These are phyloP conservation scores for Scalopus aquaticus DNA, from an alignment of 2,113 vertebrate species.

Conservation along the genomic window DNA sequence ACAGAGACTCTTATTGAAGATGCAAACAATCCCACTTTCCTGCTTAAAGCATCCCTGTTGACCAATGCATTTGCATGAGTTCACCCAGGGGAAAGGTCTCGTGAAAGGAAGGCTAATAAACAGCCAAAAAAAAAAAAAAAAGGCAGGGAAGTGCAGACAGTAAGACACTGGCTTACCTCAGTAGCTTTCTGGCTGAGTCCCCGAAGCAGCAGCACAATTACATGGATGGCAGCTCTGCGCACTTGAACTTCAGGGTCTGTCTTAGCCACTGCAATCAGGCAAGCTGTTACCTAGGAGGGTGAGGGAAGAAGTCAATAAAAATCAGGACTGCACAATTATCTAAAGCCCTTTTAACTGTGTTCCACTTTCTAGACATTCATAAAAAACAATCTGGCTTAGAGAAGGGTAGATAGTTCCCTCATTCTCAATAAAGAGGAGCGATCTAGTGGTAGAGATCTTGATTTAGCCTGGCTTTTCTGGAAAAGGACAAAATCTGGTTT, in stretches of 20 bases:
- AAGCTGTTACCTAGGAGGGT: conserved; percentile 82
- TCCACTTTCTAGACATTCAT: background rate
- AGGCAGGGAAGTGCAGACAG: background rate
- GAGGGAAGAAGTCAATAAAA: conserved; percentile 8
- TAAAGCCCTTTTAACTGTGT: background rate
- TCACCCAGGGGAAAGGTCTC: background rate
- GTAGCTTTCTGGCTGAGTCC: conserved; percentile 92
- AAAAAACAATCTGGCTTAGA: background rate
- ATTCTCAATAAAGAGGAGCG: background rate
- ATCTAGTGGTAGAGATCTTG: background rate
- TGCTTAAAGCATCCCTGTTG: background rate
- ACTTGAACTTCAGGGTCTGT: conserved; percentile 91
- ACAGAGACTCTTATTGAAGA: conserved; percentile 6
- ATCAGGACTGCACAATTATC: background rate
- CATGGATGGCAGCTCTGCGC: conserved; percentile 93
- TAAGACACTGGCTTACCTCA: conserved; percentile 85
- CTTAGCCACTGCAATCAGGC: conserved; percentile 89
- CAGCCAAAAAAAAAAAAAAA: background rate
- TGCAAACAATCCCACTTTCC: background rate
- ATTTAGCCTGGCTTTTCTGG: conserved; percentile 13
- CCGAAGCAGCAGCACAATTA: conserved; percentile 91
- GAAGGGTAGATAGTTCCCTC: background rate
- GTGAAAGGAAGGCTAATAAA: background rate
- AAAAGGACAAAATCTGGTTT: conserved; percentile 36
- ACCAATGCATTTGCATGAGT: background rate